Base-by-base conservation (phyloP, 2,888 invertebrate genomes). In the Frankliniella fusca region DNA sequence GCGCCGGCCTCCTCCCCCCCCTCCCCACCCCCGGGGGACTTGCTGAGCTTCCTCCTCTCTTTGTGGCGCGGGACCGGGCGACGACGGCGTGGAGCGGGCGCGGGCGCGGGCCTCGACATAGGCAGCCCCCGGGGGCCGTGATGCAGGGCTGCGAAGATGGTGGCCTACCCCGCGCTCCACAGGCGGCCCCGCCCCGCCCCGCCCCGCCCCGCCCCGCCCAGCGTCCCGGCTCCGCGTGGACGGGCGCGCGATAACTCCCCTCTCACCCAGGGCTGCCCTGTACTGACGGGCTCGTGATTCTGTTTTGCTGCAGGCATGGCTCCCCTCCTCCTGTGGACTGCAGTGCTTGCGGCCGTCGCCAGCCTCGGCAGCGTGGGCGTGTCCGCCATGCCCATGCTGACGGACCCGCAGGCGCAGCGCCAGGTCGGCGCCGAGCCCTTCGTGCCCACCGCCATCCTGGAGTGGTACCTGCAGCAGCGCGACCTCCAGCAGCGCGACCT, bases 251-350 rank as follows among this genome's bases (percentile, higher is more conserved):
- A n/a, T n/a, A n/a, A n/a, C n/a, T n/a, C n/a, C n/a, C 50, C 50
- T 50, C 50, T 50, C 50, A 11, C 54, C 20, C 54, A 3, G n/a
- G 54, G 3, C 54, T 2, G 54, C 54, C 10, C 10, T 20, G 3
- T 20, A 18, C 54, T 54, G 54, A 70, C 70, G 8, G 23, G 23
- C 23, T 11, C 70, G 9, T 23, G 23, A 20, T 65, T 54, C 18
- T 18, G 81, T 65, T 1, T n/a, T 48, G 87, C 76, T 89, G 87
- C 28, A 89, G 89, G 84, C 90, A 90, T 0, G 89, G 88, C 20
- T 89, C 89, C 90, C 90, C 90, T 0, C 89, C 88, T 38, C 88
- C 86, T 0, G 89, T 88, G 82, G 86, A 87, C 90, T 90, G 90
- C 0, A 89, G 87, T 0, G 90, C 89, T 82, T 90, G 90, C 8